Base-by-base conservation (phyloP, 2,797 vertebrate genomes). In the Momotus momota region DNA sequence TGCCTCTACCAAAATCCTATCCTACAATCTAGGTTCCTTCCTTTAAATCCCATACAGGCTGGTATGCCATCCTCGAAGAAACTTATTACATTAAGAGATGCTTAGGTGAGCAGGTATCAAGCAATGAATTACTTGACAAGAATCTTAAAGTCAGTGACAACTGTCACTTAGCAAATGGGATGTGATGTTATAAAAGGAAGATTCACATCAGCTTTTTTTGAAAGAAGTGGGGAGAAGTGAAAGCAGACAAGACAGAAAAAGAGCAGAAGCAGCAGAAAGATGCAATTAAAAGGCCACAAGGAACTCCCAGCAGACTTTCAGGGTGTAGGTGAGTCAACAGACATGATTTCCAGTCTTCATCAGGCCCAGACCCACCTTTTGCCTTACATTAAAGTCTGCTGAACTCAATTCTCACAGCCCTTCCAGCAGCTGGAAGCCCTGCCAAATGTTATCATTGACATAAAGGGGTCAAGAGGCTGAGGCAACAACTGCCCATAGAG, bases 211-310 rank as follows among this genome's bases (percentile, higher is more conserved):
- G 67, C 66, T 71, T 51, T 70, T 88, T 81, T 46, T 52, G 43
- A 75, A 81, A 60, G 60, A 41, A 89, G 67, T 6, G 33, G 38
- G 8, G 8, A 85, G 75, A 88, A 94, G 78, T 3, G 11, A 65
- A 87, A 94, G 38, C 60, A 91, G 64, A 69, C 54, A 35, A 78
- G 81, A 81, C 80, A 93, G 88, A 73, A 93, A 62, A 86, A 94
- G 78, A 92, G 81, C 78, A 92, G 64, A 14, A 85, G 29, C 41
- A 71, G 86, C 81, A 92, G 86, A 83, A 89, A 91, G 69, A 91
- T 40, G 61, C 65, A 80, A 74, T 67, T 54, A 65, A 65, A 94
- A 61, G 25, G 57, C 65, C 20, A 74, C 26, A 69, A 41, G 20
- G 45, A 83, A 38, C 35, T 94, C 93, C 75, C 91, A 78, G 84